Evolutionary conservation across 2,113 vertebrate species (phyloP), one percentile per base, ranked within the genome.

Genomic region (Pelmatolapia mariae): DNA sequence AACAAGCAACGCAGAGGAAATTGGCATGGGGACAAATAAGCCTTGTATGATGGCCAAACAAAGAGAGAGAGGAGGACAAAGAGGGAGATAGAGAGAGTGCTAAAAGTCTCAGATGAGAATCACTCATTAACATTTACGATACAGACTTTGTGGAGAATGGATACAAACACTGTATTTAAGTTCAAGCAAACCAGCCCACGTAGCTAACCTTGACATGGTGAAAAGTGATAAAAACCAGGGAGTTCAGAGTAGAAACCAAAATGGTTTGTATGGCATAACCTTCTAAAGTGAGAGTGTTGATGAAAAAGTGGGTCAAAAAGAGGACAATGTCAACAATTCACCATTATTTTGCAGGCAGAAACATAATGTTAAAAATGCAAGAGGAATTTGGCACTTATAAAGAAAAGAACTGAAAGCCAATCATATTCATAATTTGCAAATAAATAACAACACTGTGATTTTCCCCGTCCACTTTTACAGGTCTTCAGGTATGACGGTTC

Each of bases 1-100:
- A 95, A 91, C 93, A 95, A 95, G 92, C 95, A 94, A 94, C 85
- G 89, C 93, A 90, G 90, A 93, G 90, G 92, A 93, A 93, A 93
- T 86, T 92, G 94, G 89, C 91, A 91, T 92, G 89, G 86, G 83
- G 84, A 92, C 89, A 93, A 92, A 92, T 88, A 89, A 92, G 86
- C 84, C 84, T 88, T 89, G 89, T 73, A 93, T 22, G 87, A 92
- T 92, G 94, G 88, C 80, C 45, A 94, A 87, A 94, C 80, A 93
- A 89, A 92, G 87, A 84, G 82, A 93, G 80, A 85, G 76, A 61
- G 53, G 66, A 66, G 53, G 76, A 71, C 53, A 83, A 81, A 56
- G 12, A 87, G 54, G 84, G 78, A 73, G 31, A 61, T 19, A 80
- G 71, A 83, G 16, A 80, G 66, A 66, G 85, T 87, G 86, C 83